Evolutionary conservation across 2,888 invertebrate genomes (phyloP), one percentile per base, ranked within the genome.

Genomic region (Tetanocera ferruginea): DNA sequence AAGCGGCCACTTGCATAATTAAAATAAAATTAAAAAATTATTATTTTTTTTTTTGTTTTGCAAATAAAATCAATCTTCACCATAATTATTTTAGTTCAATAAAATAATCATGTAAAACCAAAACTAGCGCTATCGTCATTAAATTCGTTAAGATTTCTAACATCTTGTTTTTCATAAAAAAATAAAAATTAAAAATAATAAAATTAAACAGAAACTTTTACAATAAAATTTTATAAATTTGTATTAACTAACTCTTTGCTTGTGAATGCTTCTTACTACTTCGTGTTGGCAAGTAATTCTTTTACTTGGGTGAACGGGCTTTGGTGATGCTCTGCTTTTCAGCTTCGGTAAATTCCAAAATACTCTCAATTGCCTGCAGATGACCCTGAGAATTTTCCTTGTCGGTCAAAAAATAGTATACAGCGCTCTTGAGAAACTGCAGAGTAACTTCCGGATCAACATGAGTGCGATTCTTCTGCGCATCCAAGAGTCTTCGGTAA

Each of bases 381-480:
- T 97, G 97, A 19, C 96, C 96, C 84, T 95, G 95, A 76, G 95
- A 94, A 87, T 97, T 96, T 88, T 97, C 96, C 83, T 94, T 94
- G 88, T 97, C 97, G 3, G 97, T 95, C 78, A 97, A 91, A 90
- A 97, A 97, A 89, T 97, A 97, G 89, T 96, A 97, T 85, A 97
- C 93, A 75, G 97, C 97, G 80, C 97, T 97, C 90, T 97, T 97
- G 81, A 97, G 92, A 91, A 97, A 97, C 90, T 96, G 96, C 86
- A 97, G 91, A 25, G 96, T 97, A 82, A 97, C 94, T 90, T 96
- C 96, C n/a, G 97, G 96, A 90, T 97, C 97, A 77, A 95, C 93
- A 83, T 92, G 93, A 82, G 92, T 93, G 89, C 93, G 94, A 88
- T 91, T 93, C 87, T 92, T 93, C 89, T 94, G 94, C 82, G 95